Conservation (phyloP, 1,140 invertebrate genomes). For the Heterodera carotae region DNA sequence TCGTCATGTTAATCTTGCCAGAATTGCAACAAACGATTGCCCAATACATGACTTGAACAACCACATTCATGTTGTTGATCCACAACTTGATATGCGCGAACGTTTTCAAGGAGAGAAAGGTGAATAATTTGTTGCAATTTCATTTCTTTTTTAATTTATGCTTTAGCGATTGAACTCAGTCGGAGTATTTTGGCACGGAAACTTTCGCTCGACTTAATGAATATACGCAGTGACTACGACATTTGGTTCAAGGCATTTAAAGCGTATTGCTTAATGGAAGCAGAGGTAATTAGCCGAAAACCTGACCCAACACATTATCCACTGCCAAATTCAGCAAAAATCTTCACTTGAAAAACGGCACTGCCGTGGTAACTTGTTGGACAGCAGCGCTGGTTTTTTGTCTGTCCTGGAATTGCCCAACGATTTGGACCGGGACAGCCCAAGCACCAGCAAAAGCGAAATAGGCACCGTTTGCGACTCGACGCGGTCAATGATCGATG, state of each 20-base stretch:
- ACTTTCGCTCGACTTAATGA: neutral
- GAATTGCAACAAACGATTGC: neutral
- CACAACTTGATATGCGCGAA: neutral
- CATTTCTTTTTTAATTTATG: neutral
- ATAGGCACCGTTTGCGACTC: neutral
- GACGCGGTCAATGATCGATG: neutral
- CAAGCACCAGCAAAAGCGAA: neutral
- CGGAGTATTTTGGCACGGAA: neutral
- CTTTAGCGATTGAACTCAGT: neutral
- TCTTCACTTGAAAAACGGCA: neutral
- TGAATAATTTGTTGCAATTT: neutral
- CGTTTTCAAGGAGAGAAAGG: neutral
- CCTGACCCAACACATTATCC: too few species aligned
- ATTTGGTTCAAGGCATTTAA: neutral
- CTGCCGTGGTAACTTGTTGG: neutral
- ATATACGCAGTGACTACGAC: neutral
- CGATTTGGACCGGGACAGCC: neutral
- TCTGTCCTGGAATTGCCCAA: neutral
- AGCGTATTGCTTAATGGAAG: neutral
- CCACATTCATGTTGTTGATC: neutral
- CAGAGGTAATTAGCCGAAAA: neutral
- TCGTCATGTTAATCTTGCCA: neutral
- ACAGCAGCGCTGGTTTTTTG: neutral
- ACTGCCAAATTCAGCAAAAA: neutral
- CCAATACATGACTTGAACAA: neutral